Conservation (phyloP, 2,113 vertebrate genomes). For the Pipa parva region DNA sequence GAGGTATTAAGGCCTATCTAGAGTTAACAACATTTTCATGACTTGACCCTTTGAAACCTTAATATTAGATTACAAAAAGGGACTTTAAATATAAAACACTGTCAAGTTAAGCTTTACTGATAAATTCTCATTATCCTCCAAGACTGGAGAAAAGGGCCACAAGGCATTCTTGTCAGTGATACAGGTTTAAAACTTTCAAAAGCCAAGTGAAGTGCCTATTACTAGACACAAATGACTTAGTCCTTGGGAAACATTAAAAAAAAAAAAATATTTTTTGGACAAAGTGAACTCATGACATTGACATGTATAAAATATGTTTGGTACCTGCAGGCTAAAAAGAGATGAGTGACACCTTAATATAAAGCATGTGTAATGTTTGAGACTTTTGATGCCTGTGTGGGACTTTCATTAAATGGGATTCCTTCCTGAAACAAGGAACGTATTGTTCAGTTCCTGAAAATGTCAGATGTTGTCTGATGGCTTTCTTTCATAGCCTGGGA, state of each 20-base stretch:
- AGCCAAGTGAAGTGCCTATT: neutral
- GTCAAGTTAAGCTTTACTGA: too few relatives aligned
- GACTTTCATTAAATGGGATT: neutral
- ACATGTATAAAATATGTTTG: neutral
- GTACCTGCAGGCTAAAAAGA: neutral
- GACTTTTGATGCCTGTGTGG: neutral
- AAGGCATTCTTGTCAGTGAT: constrained; percentile 23
- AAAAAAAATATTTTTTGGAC: neutral
- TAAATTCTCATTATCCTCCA: constrained; percentile 7
- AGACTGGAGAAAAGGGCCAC: neutral
- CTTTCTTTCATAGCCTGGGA: too few relatives aligned
- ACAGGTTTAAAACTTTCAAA: neutral
- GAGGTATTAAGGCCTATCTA: too few relatives aligned
- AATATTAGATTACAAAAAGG: too few relatives aligned
- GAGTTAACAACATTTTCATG: too few relatives aligned
- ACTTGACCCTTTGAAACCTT: too few relatives aligned
- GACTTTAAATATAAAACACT: too few relatives aligned
- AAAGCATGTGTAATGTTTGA: neutral
- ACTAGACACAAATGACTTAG: neutral
- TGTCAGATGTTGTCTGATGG: neutral
- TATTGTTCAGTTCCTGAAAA: neutral
- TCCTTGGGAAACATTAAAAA: neutral
- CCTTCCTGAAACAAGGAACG: neutral
- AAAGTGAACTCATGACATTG: constrained; percentile 5
- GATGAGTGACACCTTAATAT: neutral